Evolutionary conservation across 2,113 vertebrate genomes (phyloP), one percentile per base, ranked within the genome.

Genomic region (Alligator mississippiensis): DNA sequence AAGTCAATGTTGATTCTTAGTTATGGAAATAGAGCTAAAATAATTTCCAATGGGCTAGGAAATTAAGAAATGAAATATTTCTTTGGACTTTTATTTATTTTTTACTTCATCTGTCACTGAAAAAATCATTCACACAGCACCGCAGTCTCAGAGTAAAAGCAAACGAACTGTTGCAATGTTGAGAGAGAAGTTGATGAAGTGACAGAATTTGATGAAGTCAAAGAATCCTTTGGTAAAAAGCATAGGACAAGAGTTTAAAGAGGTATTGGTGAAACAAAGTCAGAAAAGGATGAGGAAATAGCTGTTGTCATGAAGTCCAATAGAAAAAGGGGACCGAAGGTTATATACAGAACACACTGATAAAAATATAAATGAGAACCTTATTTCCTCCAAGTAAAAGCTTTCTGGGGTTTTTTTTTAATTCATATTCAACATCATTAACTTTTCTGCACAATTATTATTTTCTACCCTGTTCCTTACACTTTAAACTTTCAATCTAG

Each of bases 321-420:
- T 30, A 30, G 19, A 19, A 62, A 75, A 58, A 9, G 27, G 27
- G 30, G 66, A 66, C 27, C 4, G 5, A 2, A 70, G 22, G 80
- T 11, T 27, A 1, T 3, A 57, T 28, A 18, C 21, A n/a, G 80
- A 78, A 22, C 3, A 28, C 8, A 84, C 28, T 4, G 22, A 27
- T 28, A 27, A 12, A 87, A 84, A 63, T 0, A 5, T 0, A 18
- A 22, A 1, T 11, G 70, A 60, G 75, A 16, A 66, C 1, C 57
- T 1, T 27, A 70, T 9, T 47, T 47, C 47, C 47, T 47, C 47
- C 47, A 47, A 8, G 47, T 47, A 47, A 47, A 47, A 47, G 47
- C 47, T 47, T 47, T 47, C 47, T 47, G 47, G 47, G 61, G 2
- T 9, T 4, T 59, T 77, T 15, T 8, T 5, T 5, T 4, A 21